Evolutionary conservation across 2,797 vertebrate genomes (phyloP).

Genomic region (Sardinella longiceps): DNA sequence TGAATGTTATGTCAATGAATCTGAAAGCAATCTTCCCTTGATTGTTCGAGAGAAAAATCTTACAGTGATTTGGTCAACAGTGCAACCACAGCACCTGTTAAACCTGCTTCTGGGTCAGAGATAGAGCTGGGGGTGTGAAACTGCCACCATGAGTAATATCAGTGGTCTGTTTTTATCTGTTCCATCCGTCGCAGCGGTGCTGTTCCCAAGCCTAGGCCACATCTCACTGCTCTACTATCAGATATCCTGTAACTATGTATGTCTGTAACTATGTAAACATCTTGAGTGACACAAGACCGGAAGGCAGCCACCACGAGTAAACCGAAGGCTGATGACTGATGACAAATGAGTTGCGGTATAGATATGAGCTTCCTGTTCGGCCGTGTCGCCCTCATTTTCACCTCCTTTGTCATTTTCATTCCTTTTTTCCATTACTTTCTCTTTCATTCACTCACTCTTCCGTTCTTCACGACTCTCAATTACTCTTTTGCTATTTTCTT

Average conservation of each 20-base stretch:
- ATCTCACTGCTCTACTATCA: neutral
- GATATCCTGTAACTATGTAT: constrained; percentile 1
- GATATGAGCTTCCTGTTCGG: neutral
- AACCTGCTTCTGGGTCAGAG: no score
- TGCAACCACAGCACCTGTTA: neutral
- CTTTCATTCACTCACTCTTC: neutral
- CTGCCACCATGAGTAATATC: neutral
- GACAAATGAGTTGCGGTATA: neutral
- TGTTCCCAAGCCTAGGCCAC: neutral
- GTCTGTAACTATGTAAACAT: constrained; percentile 13
- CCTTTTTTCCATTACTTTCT: neutral
- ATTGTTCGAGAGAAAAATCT: no score
- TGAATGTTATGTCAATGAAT: no score
- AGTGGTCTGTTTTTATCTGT: neutral
- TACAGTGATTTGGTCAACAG: neutral
- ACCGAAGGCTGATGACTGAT: neutral
- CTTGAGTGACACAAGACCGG: neutral
- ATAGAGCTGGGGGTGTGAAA: neutral
- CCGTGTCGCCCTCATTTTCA: neutral
- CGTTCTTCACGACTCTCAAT: neutral
- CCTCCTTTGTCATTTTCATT: neutral
- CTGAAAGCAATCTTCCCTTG: no score
- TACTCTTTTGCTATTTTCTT: neutral
- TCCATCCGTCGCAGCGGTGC: neutral
- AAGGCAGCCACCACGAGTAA: neutral